Conservation (phyloP, 53 echinoderm and acorn worm species). For the Apostichopus leukothele region DNA sequence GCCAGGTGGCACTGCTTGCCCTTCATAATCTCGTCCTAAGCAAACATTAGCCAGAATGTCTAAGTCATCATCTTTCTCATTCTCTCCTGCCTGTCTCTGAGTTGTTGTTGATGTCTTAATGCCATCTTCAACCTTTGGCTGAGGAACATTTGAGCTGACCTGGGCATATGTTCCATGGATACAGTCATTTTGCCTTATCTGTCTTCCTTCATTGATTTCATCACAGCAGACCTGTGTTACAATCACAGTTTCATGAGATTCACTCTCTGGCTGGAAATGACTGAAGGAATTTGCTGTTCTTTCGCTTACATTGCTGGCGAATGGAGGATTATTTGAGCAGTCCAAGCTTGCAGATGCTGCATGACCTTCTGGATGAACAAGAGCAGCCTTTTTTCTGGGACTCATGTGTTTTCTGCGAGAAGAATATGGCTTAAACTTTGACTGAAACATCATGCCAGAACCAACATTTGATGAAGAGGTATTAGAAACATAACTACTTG, state of each 20-base stretch:
- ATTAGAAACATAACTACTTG: not conserved
- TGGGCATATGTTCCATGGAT: not conserved
- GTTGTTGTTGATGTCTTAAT: not conserved
- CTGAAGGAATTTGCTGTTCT: not conserved
- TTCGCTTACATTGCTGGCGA: not conserved
- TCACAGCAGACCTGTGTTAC: not conserved
- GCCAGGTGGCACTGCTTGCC: too few species aligned
- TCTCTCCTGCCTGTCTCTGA: not conserved
- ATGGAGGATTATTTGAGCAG: not conserved
- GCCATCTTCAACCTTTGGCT: not conserved
- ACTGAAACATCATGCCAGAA: not conserved
- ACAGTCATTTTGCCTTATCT: not conserved
- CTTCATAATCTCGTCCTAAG: too few species aligned
- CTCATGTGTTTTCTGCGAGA: not conserved
- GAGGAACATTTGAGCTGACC: not conserved
- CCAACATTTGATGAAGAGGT: not conserved
- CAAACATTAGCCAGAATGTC: not conserved
- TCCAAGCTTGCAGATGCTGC: not conserved
- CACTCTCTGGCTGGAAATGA: not conserved
- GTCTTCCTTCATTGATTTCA: not conserved
- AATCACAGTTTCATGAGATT: not conserved
- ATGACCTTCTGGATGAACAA: not conserved
- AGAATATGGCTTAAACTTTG: conserved; percentile 6
- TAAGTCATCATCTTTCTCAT: not conserved
- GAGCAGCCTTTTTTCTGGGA: not conserved